phyloP scores from a whole-genome alignment of 1,140 invertebrate species.

The Mycetomoellerius zeteki region DNA sequence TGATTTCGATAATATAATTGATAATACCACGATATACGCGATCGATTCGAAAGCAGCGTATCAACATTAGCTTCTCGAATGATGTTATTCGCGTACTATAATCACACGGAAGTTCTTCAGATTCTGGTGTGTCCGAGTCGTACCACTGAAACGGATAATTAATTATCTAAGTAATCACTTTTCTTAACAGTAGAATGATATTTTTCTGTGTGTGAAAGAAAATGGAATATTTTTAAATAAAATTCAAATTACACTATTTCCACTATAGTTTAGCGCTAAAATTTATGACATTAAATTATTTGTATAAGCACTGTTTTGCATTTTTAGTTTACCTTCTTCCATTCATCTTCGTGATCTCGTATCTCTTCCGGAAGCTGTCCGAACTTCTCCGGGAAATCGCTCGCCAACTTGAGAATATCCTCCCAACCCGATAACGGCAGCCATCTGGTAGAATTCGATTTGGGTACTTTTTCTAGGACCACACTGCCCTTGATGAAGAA shows the following conservation, averaged over 20 bases:
- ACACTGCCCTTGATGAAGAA: constrained; percentile 96
- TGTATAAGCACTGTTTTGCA: neutral
- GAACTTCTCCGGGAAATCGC: constrained; percentile 91
- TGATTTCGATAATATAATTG: constrained; percentile 92
- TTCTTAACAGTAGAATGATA: too few relatives aligned
- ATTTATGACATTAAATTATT: neutral
- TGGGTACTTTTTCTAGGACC: constrained; percentile 91
- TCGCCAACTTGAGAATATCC: constrained; percentile 91
- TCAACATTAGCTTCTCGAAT: constrained; percentile 93
- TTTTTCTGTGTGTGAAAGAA: too few relatives aligned
- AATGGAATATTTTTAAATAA: too few relatives aligned
- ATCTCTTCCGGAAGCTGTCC: constrained; percentile 90
- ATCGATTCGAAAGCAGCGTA: constrained; percentile 95
- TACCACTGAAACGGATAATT: constrained; percentile 90
- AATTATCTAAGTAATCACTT: neutral
- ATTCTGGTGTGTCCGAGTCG: constrained; percentile 93
- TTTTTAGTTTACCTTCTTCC: constrained; percentile 89
- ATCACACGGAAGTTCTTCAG: constrained; percentile 89
- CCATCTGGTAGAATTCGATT: constrained; percentile 91
- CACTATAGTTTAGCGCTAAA: too few relatives aligned
- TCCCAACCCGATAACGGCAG: constrained; percentile 91
- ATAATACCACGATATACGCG: constrained; percentile 93
- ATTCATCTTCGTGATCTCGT: constrained; percentile 87
- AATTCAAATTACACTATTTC: too few relatives aligned
- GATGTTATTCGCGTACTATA: constrained; percentile 90